These are phyloP conservation scores for Vombatus ursinus DNA, from an alignment of 2,113 vertebrate genomes.

Conservation along the genomic window DNA sequence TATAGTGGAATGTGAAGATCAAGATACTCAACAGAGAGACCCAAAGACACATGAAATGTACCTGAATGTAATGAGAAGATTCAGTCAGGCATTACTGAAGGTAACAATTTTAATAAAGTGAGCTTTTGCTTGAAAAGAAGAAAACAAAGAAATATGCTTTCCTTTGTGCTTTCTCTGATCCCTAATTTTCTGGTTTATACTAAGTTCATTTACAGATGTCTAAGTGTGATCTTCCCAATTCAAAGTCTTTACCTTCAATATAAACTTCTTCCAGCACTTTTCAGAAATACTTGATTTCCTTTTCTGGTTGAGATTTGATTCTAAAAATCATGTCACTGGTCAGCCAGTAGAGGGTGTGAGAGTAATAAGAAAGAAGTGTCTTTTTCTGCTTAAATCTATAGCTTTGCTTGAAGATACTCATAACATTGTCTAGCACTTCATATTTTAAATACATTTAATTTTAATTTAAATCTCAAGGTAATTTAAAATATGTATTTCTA, in stretches of 20 bases:
- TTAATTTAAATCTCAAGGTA: neutral
- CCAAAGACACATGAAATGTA: slow-evolving; percentile 99
- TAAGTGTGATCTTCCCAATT: neutral
- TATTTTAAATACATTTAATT: neutral
- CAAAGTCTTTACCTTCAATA: neutral
- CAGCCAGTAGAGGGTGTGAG: slow-evolving; percentile 72
- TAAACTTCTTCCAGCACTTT: slow-evolving; percentile 27
- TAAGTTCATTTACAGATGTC: neutral
- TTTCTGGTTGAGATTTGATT: rapidly evolving
- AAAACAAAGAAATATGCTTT: neutral
- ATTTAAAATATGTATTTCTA: neutral
- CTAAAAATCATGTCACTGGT: neutral
- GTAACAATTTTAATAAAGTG: slow-evolving; percentile 78
- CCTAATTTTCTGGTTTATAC: neutral
- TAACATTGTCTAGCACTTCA: neutral
- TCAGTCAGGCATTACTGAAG: slow-evolving; percentile 98
- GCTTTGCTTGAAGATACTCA: neutral
- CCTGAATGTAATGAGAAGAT: slow-evolving; percentile 97
- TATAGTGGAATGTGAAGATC: slow-evolving; percentile 98
- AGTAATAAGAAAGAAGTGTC: neutral
- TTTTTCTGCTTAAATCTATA: neutral
- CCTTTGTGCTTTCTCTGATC: neutral
- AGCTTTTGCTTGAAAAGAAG: neutral
- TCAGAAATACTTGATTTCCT: neutral
- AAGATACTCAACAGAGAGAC: slow-evolving; percentile 97